These are phyloP conservation scores for Eciton burchellii DNA, from an alignment of 1,140 invertebrate species.

Conservation along the genomic window DNA sequence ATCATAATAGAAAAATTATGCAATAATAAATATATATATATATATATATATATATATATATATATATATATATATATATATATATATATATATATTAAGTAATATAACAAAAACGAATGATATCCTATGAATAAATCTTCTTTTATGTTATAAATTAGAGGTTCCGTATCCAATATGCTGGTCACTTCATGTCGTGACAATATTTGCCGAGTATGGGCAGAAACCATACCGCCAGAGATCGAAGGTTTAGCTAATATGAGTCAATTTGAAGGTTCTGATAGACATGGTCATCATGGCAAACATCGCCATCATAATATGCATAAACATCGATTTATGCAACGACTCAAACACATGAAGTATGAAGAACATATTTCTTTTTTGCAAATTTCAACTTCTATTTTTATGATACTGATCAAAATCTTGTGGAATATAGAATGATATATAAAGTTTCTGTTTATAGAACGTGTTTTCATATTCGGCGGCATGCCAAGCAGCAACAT, in stretches of 20 bases:
- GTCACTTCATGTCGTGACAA: constrained; percentile 99
- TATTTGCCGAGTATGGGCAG: constrained; percentile 99
- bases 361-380: constrained; percentile 67
- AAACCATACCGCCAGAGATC: constrained; percentile 96
- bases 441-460: constrained; percentile 82
- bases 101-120: constrained; percentile 11
- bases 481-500: constrained; percentile 91
- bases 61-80: not conserved
- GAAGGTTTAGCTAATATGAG: constrained; percentile 96
- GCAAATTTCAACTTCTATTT: constrained; percentile 28
- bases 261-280: constrained; percentile 91
- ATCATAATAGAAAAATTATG: no score
- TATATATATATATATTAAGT: not conserved
- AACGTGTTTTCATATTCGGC: constrained; percentile 96
- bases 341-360: constrained; percentile 98
- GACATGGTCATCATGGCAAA: constrained; percentile 92
- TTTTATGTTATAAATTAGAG: constrained; percentile 86
- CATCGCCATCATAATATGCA: constrained; percentile 95
- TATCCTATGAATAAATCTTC: constrained; percentile 26
- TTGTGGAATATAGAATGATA: constrained; percentile 59
- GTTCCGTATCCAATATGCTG: constrained; percentile 98
- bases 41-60: no score
- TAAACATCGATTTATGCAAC: constrained; percentile 98
- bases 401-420: constrained; percentile 43
- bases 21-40: no score